A percentile compares a stretch with the other conserved stretches of the same genome.
Evolutionary conservation across 2,888 invertebrate species (phyloP).

Genomic region (Xestia sexstrigata): DNA sequence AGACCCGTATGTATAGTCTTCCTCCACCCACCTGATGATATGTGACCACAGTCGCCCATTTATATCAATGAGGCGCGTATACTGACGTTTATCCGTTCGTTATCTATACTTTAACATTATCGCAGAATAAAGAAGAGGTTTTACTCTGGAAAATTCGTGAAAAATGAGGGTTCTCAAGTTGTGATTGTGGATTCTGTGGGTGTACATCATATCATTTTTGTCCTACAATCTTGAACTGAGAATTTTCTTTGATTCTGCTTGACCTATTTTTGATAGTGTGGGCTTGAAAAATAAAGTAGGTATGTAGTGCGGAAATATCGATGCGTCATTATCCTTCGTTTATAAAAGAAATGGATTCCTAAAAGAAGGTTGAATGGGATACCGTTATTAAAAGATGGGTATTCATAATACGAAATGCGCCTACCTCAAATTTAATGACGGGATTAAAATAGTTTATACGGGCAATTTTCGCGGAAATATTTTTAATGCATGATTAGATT

Average conservation of each 20-base stretch:
- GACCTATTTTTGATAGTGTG: slow-evolving; percentile 48
- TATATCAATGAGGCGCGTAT: slow-evolving; percentile 65
- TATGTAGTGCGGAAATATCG: slow-evolving; percentile 35
- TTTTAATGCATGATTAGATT: neutral
- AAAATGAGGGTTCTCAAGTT: slow-evolving; percentile 43
- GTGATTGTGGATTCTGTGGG: slow-evolving; percentile 50
- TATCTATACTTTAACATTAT: slow-evolving; percentile 56
- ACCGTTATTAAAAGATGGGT: neutral
- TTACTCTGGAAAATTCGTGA: slow-evolving; percentile 48
- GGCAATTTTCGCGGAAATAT: neutral
- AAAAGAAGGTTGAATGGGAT: neutral
- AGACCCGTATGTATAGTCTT: slow-evolving; percentile 19
- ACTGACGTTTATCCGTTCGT: slow-evolving; percentile 58
- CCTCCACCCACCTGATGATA: slow-evolving; percentile 73
- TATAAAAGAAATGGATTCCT: slow-evolving; percentile 11
- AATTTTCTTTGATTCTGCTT: slow-evolving; percentile 35
- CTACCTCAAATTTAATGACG: neutral
- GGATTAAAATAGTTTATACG: neutral
- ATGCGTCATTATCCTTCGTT: slow-evolving; percentile 28
- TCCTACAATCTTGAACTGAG: slow-evolving; percentile 18
- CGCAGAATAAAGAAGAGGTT: slow-evolving; percentile 48
- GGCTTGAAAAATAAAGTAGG: slow-evolving; percentile 27
- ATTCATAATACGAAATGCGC: neutral
- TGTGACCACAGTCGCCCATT: slow-evolving; percentile 63
- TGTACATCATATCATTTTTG: slow-evolving; percentile 42